Evolutionary conservation across 2,888 invertebrate genomes (phyloP), one percentile per base, ranked within the genome.

Genomic region (Agriotes lineatus): DNA sequence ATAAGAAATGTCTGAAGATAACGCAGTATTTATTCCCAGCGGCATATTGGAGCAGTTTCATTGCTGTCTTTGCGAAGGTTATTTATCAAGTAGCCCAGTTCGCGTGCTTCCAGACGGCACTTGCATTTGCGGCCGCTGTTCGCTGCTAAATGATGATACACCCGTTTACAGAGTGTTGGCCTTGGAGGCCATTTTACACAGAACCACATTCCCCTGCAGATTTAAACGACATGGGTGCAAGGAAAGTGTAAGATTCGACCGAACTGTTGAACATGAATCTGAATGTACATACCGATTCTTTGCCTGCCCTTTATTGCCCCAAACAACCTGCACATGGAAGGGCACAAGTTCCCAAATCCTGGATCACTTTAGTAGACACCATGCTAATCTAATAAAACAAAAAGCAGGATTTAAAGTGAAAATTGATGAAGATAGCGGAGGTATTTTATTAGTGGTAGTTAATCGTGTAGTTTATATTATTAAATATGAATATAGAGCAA

Each of bases 51-150:
- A 45, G 9, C 1, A 45, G 14, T 19, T n/a, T 20, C 1, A 3
- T 9, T 45, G 45, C 19, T 18, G 14, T 9, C 7, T 45, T 1
- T 45, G 45, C 9, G 14, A 18, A 10, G n/a, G 45, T 10, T 45
- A 45, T 19, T 45, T 45, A 44, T 44, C 44, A 14, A 16, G 44
- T 19, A 16, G 44, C n/a, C 44, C 44, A 10, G n/a, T 44, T 7
- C 12, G 44, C 4, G 12, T 44, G 6, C 19, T 44, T 3, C 44
- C 44, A 5, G 25, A 80, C 59, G 76, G 76, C 45, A 75, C 71
- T 39, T 72, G 77, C n/a, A 57, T 79, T 3, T 82, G 82, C 67
- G 81, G 81, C 56, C 72, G 80, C 59, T 82, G 82, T 64, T 10
- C 44, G 1, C 6, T n/a, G 7, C 58, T 64, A 18, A 63, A 61